These are phyloP conservation scores for Dynastes hyllus DNA, from an alignment of 2,888 invertebrate species.

Conservation along the genomic window DNA sequence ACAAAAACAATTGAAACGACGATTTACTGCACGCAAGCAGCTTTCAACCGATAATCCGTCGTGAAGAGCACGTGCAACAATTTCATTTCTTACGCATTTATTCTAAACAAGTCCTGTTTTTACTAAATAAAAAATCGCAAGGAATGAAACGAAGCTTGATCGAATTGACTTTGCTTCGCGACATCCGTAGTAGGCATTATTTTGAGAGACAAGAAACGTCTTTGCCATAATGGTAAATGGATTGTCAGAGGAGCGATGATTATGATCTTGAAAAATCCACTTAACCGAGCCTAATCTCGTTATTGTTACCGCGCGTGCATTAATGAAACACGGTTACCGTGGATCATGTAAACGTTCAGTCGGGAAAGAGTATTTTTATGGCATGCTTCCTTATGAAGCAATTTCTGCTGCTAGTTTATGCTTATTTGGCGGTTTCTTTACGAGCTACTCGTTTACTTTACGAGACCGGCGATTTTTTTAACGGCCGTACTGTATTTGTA, in stretches of 20 bases:
- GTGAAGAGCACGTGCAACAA: not conserved
- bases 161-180: not conserved
- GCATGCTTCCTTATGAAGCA: constrained; percentile 40
- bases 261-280: constrained; percentile 40
- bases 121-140: not conserved
- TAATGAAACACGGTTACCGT: constrained; percentile 17
- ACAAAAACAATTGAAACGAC: no score
- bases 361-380: constrained; percentile 26
- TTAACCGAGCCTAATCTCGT: constrained; percentile 26
- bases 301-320: constrained; percentile 13
- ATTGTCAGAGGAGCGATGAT: constrained; percentile 37
- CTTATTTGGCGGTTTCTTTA: constrained; percentile 45
- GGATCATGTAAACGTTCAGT: not conserved
- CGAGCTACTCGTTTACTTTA: constrained; percentile 35
- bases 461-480: constrained; percentile 29
- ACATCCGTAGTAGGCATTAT: not conserved
- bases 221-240: constrained; percentile 33
- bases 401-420: constrained; percentile 45
- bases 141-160: not conserved
- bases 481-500: constrained; percentile 35
- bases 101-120: constrained; percentile 1
- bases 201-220: not conserved
- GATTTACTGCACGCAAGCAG: not conserved
- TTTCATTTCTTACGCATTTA: constrained; percentile 4
- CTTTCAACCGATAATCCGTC: not conserved